Base-by-base conservation (phyloP, 2,888 invertebrate species). In the Diplolepis rosae region DNA sequence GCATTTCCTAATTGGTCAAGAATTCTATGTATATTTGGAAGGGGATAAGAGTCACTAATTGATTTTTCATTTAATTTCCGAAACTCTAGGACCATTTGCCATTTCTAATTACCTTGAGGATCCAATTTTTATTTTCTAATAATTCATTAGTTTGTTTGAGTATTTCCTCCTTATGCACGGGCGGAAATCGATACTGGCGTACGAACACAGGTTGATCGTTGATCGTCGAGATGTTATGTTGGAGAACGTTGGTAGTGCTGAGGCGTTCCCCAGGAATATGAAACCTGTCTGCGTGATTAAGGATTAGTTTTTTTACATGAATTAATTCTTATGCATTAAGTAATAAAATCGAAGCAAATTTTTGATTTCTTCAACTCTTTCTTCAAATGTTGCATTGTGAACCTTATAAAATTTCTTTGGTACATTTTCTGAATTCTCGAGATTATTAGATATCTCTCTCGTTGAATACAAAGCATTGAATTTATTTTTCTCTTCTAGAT, bases 141-240 rank as follows among this genome's bases (percentile, higher is more conserved):
- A 35, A 35, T 11, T 35, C 35, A 6, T 35, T 35, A 5, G 35
- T 35, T 35, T 5, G 9, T 11, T 1, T 11, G 0, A 35, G 11
- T 35, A 68, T 56, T 48, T 68, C 71, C 4, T 68, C 65, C 5
- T 71, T 65, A 15, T 68, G 54, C 2, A 35, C 35, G 0, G 65
- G 66, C 2, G 72, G 68, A 15, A 56, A 56, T 1, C 69, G 35
- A 48, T 68, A 72, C 48, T 72, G 66, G 1, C 56, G 51, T 0
- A 66, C 56, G 9, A 56, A 66, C 2, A 68, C 56, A 0, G 68
- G 71, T 39, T 69, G 52, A 2, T 69, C 39, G 5, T 69, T 56
- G 0, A 51, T 69, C 0, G 69, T 72, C 2, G 32, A n/a, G 0
- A 69, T 66, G 9, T 7, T 51, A 22, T 69, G 65, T n/a, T 45